Percentiles rank a stretch among this genome's conserved stretches.
phyloP scores from a whole-genome alignment of 1,140 invertebrate genomes.

The Drosophila albomicans region DNA sequence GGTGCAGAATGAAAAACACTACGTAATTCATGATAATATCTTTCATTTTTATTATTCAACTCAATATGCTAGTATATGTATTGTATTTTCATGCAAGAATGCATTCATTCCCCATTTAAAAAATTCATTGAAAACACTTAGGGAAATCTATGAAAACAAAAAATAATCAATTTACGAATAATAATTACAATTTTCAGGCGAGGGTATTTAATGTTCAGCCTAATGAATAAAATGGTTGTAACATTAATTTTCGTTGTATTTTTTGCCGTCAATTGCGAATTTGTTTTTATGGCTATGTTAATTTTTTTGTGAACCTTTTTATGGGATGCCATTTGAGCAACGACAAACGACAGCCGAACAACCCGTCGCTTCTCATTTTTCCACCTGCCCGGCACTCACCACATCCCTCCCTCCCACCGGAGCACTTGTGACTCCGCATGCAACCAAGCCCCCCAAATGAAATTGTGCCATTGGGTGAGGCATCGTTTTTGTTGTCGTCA shows the following conservation, averaged over 20 bases:
- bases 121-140: no score
- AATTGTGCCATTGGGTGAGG: conserved; percentile 64
- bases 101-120: no score
- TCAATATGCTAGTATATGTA: no score
- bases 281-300: conserved; percentile 76
- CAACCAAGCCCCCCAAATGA: conserved; percentile 28
- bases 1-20: no score
- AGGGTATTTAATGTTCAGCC: conserved; percentile 1
- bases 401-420: background rate
- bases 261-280: conserved; percentile 12
- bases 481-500: conserved; percentile 17
- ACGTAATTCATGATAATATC: no score
- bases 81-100: no score
- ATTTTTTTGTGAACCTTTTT: conserved; percentile 72
- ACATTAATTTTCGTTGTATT: conserved; percentile 1
- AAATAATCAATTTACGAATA: no score
- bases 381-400: conserved; percentile 4
- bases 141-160: no score
- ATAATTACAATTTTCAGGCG: background rate
- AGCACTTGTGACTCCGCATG: conserved; percentile 1
- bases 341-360: background rate
- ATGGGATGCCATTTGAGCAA: conserved; percentile 66
- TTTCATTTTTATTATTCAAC: no score
- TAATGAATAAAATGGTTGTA: background rate
- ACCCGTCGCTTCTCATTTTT: background rate